A percentile compares a stretch with the other conserved stretches of the same genome.
These are phyloP conservation scores for Drosophila cardini DNA, from an alignment of 1,140 invertebrate genomes.

Conservation along the genomic window DNA sequence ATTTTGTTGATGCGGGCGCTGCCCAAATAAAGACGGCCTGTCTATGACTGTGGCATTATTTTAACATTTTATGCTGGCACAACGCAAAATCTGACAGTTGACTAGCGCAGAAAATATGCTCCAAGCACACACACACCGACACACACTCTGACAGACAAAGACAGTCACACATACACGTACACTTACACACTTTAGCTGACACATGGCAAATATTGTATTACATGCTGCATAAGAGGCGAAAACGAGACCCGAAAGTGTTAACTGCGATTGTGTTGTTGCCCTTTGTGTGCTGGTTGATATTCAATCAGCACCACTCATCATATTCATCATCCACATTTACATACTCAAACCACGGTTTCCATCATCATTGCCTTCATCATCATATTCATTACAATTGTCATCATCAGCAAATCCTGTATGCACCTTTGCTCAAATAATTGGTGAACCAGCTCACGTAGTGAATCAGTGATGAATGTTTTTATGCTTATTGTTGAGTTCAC, in stretches of 20 bases:
- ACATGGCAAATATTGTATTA: constrained; percentile 74
- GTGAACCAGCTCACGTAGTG: constrained; percentile 76
- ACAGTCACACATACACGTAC: neutral
- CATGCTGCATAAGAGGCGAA: constrained; percentile 51
- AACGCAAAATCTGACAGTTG: constrained; percentile 82
- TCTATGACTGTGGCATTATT: constrained; percentile 76
- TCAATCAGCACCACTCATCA: constrained; percentile 74
- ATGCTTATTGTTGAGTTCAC: constrained; percentile 82
- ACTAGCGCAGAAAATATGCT: constrained; percentile 80
- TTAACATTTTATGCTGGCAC: constrained; percentile 83
- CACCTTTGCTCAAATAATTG: constrained; percentile 70
- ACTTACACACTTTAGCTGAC: constrained; percentile 18
- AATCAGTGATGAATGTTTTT: constrained; percentile 83
- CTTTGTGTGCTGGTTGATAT: constrained; percentile 58
- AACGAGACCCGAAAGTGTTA: constrained; percentile 68
- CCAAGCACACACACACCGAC: constrained; percentile 18
- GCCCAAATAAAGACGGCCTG: constrained; percentile 68
- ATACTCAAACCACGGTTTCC: constrained; percentile 21
- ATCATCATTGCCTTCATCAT: constrained; percentile 46
- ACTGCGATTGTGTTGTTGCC: constrained; percentile 43
- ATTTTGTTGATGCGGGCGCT: constrained; percentile 47
- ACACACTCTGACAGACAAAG: neutral
- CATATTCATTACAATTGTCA: constrained; percentile 24
- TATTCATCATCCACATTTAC: constrained; percentile 61
- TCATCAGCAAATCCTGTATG: constrained; percentile 8